Base-by-base conservation (phyloP, 2,113 vertebrate species). In the Poicephalus meyeri region DNA sequence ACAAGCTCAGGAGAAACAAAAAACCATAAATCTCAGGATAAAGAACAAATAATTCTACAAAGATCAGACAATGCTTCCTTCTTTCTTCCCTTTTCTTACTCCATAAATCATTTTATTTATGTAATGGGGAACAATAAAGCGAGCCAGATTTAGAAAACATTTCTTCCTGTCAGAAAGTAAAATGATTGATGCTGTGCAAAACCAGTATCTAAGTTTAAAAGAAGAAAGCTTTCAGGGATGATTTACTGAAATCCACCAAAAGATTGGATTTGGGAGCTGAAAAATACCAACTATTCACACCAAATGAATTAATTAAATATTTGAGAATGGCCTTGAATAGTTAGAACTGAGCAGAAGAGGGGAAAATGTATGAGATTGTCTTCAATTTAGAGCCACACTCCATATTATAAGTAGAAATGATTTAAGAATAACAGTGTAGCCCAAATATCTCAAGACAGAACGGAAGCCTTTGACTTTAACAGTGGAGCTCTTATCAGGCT, bases 61-160 rank as follows among this genome's bases (percentile, higher is more conserved):
- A 65, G 44, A 84, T 85, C 84, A 80, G 49, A 53, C 69, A 39
- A 10, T 33, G 53, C 42, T 63, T 93, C 52, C 70, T 79, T 6
- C 55, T 64, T 61, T 58, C 61, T 77, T 31, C 16, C 60, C 46
- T 78, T 35, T 76, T 31, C 80, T 47, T 19, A 41, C 86, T 95
- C 64, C 94, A 96, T 96, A 96, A 97, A 97, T 97, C 97, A 97
- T 72, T 87, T 88, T 91, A 89, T 96, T 96, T 96, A 94, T 91
- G 87, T 93, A 93, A 96, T 37, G 37, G 79, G 86, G 85, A 92
- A 86, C 76, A 94, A 94, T 91, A 93, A 97, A 94, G 88, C 77
- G 52, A 83, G 82, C 61, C 76, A 90, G 92, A 87, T 95, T 91
- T 86, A 72, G 94, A 65, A 97, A 97, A 95, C 89, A 85, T 91